Conservation (phyloP, 2,888 invertebrate genomes). For the Onthophagus sagittarius region DNA sequence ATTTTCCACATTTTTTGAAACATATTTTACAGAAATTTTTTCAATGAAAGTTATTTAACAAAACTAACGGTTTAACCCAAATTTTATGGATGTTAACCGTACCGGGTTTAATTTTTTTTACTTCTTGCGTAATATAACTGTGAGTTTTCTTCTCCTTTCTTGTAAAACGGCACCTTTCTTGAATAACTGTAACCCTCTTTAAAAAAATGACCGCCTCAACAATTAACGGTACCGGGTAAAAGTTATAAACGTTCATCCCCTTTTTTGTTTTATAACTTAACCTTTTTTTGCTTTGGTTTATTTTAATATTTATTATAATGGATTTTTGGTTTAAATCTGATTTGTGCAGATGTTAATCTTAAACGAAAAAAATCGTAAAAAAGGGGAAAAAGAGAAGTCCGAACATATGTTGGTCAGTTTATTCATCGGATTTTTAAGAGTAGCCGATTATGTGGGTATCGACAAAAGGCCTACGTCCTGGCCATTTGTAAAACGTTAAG, state of each 20-base stretch:
- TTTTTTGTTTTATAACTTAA: background rate
- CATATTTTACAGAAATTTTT: background rate
- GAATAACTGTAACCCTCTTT: background rate
- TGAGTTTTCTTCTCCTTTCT: background rate
- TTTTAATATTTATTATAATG: background rate
- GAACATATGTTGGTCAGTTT: constrained; percentile 15
- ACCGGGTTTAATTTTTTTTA: background rate
- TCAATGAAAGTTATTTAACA: background rate
- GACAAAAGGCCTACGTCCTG: constrained; percentile 14
- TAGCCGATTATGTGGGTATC: constrained; percentile 8
- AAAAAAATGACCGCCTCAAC: background rate
- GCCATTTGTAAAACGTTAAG: constrained; percentile 18
- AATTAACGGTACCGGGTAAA: background rate
- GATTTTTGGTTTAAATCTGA: background rate
- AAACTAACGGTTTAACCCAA: background rate
- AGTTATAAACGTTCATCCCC: background rate
- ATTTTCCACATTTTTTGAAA: too few relatives aligned
- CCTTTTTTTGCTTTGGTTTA: background rate
- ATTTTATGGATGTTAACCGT: background rate
- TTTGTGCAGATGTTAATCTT: background rate
- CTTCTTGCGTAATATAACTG: background rate
- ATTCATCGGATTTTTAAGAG: constrained; percentile 10
- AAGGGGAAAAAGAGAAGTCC: background rate
- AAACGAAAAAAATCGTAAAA: background rate
- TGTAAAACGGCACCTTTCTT: background rate